Evolutionary conservation across 2,797 vertebrate species (phyloP).

Genomic region (Poecilia picta): DNA sequence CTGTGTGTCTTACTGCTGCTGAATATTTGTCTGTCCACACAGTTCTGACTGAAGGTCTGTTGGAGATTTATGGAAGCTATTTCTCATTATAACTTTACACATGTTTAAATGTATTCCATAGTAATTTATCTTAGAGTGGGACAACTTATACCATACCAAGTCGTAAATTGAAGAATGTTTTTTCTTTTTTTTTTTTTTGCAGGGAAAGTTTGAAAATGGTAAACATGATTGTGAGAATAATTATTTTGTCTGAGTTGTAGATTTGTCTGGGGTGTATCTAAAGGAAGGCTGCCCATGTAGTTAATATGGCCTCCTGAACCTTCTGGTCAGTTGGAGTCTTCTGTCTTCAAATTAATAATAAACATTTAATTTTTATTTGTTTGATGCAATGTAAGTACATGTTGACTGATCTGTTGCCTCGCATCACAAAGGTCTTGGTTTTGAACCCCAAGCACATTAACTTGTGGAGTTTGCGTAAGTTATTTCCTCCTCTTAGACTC

Average conservation of each 20-base stretch:
- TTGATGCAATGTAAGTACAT: neutral
- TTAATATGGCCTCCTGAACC: neutral
- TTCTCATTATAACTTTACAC: neutral
- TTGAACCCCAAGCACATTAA: neutral
- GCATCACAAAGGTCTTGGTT: neutral
- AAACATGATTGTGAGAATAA: neutral
- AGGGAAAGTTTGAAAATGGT: neutral
- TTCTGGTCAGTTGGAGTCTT: neutral
- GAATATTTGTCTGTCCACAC: slow-evolving; percentile 22
- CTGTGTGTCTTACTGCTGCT: slow-evolving; percentile 26
- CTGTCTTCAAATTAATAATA: neutral
- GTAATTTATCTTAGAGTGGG: too few relatives aligned
- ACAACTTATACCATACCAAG: neutral
- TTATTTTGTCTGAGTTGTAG: neutral
- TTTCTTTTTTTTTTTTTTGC: neutral
- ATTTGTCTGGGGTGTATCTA: neutral
- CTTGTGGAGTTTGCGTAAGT: neutral
- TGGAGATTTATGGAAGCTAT: neutral
- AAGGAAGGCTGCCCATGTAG: neutral
- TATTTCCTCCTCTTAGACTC: neutral
- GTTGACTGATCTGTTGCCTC: neutral
- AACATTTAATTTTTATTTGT: neutral
- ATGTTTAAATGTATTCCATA: neutral
- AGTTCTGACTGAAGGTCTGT: slow-evolving; percentile 9
- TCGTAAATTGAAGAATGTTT: neutral